These are phyloP conservation scores for Felis chaus DNA, from an alignment of 2,113 vertebrate species.

Conservation along the genomic window DNA sequence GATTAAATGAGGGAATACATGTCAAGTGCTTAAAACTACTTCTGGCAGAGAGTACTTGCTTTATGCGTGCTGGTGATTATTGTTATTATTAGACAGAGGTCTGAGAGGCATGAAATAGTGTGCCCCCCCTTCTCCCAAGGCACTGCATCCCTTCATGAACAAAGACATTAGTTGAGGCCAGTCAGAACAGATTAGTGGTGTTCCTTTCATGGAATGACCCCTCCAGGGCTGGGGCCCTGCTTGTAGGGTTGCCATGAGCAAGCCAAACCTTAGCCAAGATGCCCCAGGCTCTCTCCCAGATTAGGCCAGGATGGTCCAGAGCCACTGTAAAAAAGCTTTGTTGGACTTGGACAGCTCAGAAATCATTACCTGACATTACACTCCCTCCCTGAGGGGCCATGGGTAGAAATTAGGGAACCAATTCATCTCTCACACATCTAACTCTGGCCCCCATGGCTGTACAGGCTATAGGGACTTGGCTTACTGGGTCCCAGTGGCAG, in stretches of 20 bases:
- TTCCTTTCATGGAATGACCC: constrained; percentile 29
- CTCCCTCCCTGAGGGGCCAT: background rate
- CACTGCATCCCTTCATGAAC: background rate
- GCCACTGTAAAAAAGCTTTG: background rate
- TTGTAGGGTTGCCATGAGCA: background rate
- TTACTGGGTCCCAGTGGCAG: background rate
- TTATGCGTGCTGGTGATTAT: background rate
- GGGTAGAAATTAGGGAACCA: background rate
- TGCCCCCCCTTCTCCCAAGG: background rate
- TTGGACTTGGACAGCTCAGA: background rate
- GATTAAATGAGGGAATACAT: constrained; percentile 18
- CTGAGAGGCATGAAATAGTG: constrained; percentile 6
- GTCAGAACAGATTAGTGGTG: constrained; percentile 17
- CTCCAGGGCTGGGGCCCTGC: background rate
- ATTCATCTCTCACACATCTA: background rate
- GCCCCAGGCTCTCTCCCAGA: background rate
- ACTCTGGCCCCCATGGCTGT: background rate
- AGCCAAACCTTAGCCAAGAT: constrained; percentile 6
- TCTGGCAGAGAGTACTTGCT: background rate
- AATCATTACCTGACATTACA: background rate
- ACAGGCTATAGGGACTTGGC: background rate
- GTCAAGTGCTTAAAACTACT: background rate
- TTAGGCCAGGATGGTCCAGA: background rate
- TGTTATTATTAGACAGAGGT: background rate
- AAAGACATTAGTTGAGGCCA: constrained; percentile 33